Base-by-base conservation (phyloP, 1,140 invertebrate genomes). In the Solenopsis invicta region DNA sequence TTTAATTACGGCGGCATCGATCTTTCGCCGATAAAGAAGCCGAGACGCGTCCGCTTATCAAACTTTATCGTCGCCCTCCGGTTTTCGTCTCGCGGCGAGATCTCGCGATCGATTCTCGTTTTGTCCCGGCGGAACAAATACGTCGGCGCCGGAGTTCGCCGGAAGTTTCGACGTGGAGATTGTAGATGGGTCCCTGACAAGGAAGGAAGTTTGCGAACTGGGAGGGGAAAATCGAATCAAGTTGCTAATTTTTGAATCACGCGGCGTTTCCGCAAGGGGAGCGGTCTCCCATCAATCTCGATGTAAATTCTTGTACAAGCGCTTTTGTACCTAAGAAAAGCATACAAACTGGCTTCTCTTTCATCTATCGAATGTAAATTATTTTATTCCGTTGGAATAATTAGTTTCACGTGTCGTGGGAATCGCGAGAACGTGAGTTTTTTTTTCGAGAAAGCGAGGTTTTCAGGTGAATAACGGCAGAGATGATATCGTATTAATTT, bases 161-260 rank as follows among this genome's bases (percentile, higher is more conserved):
- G 74, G 86, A 91, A 91, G 62, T 91, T 91, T 85, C 59, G 41
- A 75, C 66, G 82, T 90, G 74, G 89, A 84, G 54, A 80, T 80
- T 80, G 77, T 69, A 80, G 77, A 56, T 24, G 69, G 56, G 12
- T 50, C 69, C 24, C 41, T 24, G 69, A 37, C 64, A 37, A 54
- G 56, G 75, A 24, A 56, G 50, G 12, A 81, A 89, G 29, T 69
- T 85, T 21, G 21, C 18, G 8, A 12, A 41, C 18, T 50, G 37
- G 48, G 21, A 54, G 16, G 24, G 52, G 75, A 82, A 74, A 78
- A 87, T 90, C 61, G 59, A 89, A 90, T 90, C 81, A 87, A 90
- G 75, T 87, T n/a, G 77, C 88, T 84, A 88, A 90, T 87, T 87
- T 78, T 78, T 87, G 71, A 90, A 80, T 75, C 45, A 45, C 21